Percentiles rank a stretch among this genome's conserved stretches.
Conservation (phyloP, 2,888 invertebrate genomes). For the Danaus chrysippus region DNA sequence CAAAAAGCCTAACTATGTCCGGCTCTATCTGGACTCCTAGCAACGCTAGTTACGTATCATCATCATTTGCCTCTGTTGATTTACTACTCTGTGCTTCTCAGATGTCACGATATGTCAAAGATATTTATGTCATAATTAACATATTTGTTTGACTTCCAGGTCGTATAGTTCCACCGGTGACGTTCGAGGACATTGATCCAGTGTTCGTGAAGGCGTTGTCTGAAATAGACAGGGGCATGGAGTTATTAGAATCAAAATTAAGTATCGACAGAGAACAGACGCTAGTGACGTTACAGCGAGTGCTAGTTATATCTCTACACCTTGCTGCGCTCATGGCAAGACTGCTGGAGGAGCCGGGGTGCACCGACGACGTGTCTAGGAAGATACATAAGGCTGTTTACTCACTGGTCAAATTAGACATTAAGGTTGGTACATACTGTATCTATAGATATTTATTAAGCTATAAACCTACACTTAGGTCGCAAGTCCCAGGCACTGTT, state of each 20-base stretch:
- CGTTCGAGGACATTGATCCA: conserved; percentile 88
- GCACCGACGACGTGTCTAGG: conserved; percentile 69
- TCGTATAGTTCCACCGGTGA: conserved; percentile 87
- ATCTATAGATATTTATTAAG: neutral
- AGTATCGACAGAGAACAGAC: conserved; percentile 85
- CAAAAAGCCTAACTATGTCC: too few relatives aligned
- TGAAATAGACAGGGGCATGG: conserved; percentile 84
- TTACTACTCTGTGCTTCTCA: too few relatives aligned
- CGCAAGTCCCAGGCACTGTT: too few relatives aligned
- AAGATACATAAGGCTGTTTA: conserved; percentile 87
- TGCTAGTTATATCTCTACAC: conserved; percentile 91
- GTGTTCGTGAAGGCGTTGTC: conserved; percentile 91
- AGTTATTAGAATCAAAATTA: conserved; percentile 78
- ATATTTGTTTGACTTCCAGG: conserved; percentile 49
- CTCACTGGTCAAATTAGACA: conserved; percentile 85
- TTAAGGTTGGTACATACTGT: conserved; percentile 67
- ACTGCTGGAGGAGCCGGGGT: conserved; percentile 78
- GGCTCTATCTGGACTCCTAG: too few relatives aligned
- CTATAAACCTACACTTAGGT: too few relatives aligned
- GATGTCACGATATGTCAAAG: too few relatives aligned
- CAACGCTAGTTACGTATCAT: too few relatives aligned
- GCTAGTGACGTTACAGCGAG: conserved; percentile 85
- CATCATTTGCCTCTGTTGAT: too few relatives aligned
- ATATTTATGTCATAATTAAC: neutral
- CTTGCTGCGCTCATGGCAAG: conserved; percentile 87